A percentile compares a stretch with the other conserved stretches of the same genome.
Evolutionary conservation across 1,140 invertebrate species (phyloP).

Genomic region (Augochlora pura): DNA sequence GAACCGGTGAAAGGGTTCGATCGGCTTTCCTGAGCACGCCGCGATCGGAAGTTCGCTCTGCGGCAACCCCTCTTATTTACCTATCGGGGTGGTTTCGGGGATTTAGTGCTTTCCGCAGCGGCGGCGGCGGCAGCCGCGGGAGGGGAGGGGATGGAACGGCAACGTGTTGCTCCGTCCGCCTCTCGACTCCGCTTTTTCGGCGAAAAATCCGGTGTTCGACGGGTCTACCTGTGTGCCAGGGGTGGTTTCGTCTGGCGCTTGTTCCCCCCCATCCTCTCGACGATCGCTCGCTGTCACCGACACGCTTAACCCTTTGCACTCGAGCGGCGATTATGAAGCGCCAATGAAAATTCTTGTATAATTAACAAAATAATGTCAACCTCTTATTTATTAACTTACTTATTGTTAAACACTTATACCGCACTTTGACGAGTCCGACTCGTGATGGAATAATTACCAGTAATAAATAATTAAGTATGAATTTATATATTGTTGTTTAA

Average conservation of each 20-base stretch:
- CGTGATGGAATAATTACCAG: no score
- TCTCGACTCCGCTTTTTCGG: conserved; percentile 43
- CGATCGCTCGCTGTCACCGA: conserved; percentile 33
- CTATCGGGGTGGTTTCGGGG: not conserved
- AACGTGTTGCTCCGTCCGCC: conserved; percentile 54
- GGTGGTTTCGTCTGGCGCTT: conserved; percentile 7
- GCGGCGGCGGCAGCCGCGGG: not conserved
- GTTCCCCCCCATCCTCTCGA: conserved; percentile 10
- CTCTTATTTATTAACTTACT: no score
- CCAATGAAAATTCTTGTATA: no score
- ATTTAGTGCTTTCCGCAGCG: conserved; percentile 44
- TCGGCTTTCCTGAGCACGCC: conserved; percentile 18
- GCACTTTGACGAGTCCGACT: no score
- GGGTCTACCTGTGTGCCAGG: not conserved
- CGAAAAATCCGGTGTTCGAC: conserved; percentile 44
- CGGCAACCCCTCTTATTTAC: conserved; percentile 35
- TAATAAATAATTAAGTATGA: no score
- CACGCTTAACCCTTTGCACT: no score
- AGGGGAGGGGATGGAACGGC: conserved; percentile 31
- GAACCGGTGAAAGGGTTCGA: conserved; percentile 11
- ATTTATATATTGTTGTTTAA: no score
- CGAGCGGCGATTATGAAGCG: no score
- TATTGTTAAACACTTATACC: no score
- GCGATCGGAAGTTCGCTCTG: not conserved
- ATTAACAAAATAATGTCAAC: no score